phyloP scores from a whole-genome alignment of 2,797 vertebrate genomes.

The Crocodylus rhombifer region DNA sequence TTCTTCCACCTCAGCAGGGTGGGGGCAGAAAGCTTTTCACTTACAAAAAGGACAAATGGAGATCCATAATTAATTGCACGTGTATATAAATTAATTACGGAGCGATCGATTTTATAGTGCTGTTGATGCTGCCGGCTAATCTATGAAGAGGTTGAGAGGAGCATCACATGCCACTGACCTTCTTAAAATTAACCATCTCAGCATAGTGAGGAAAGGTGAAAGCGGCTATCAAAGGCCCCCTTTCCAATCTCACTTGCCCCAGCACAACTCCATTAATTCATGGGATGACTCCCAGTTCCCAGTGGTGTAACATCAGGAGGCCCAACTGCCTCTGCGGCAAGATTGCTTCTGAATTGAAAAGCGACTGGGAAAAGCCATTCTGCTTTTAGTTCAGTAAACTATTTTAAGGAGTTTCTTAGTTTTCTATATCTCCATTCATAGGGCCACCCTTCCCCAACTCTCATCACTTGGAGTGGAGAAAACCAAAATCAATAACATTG shows the following conservation, averaged over 20 bases:
- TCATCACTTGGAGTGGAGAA: conserved; percentile 20
- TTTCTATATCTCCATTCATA: conserved; percentile 43
- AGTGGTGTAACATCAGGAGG: conserved; percentile 26
- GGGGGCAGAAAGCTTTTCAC: background rate
- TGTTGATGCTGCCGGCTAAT: background rate
- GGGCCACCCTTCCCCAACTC: conserved; percentile 47
- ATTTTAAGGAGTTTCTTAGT: conserved; percentile 10
- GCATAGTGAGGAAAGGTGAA: background rate
- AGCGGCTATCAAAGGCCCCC: background rate
- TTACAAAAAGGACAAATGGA: background rate
- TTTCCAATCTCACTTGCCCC: background rate
- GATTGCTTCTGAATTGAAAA: conserved; percentile 44
- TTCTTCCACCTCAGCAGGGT: background rate
- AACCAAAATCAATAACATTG: conserved; percentile 40
- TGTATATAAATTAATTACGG: background rate
- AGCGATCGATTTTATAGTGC: background rate
- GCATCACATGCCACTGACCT: background rate
- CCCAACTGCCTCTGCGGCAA: background rate
- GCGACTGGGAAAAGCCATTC: conserved; percentile 49
- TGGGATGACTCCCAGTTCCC: conserved; percentile 35
- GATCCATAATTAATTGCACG: background rate
- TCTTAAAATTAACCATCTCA: accelerated
- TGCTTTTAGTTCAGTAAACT: background rate
- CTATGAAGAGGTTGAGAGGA: background rate
- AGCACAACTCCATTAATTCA: background rate